These are phyloP conservation scores for Harpalus rufipes DNA, from an alignment of 2,888 invertebrate genomes.

Conservation along the genomic window DNA sequence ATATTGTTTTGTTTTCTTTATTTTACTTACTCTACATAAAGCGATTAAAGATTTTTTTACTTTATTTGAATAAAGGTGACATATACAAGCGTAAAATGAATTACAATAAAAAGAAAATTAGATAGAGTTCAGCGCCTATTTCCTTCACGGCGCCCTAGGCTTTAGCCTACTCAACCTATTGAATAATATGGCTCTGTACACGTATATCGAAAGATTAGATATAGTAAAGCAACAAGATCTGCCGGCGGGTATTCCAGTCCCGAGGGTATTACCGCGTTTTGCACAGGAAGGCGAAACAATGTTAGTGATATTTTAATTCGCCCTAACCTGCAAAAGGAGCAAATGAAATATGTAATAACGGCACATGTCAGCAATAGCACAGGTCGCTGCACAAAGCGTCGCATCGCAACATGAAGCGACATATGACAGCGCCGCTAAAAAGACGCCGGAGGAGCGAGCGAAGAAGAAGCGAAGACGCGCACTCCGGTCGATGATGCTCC, in stretches of 20 bases:
- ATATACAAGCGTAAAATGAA: too few species aligned
- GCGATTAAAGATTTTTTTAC: too few species aligned
- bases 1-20: too few species aligned
- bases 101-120: too few species aligned
- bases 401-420: conserved; percentile 9
- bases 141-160: too few species aligned
- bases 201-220: background rate
- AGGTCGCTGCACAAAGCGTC: conserved; percentile 43
- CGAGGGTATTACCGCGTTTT: background rate
- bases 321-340: conserved; percentile 9
- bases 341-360: conserved; percentile 46
- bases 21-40: too few species aligned
- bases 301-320: conserved; percentile 27
- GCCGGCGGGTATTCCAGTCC: background rate
- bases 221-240: background rate
- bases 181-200: too few species aligned
- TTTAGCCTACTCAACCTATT: too few species aligned
- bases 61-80: too few species aligned
- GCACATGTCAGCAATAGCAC: conserved; percentile 19
- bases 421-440: conserved; percentile 38
- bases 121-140: too few species aligned
- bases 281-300: conserved; percentile 1
- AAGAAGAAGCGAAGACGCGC: background rate
- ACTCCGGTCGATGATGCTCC: conserved; percentile 58
- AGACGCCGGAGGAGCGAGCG: conserved; percentile 16